Percentiles rank a stretch among this genome's conserved stretches.
Conservation (phyloP, 2,797 vertebrate species). For the Protosalanx chinensis region DNA sequence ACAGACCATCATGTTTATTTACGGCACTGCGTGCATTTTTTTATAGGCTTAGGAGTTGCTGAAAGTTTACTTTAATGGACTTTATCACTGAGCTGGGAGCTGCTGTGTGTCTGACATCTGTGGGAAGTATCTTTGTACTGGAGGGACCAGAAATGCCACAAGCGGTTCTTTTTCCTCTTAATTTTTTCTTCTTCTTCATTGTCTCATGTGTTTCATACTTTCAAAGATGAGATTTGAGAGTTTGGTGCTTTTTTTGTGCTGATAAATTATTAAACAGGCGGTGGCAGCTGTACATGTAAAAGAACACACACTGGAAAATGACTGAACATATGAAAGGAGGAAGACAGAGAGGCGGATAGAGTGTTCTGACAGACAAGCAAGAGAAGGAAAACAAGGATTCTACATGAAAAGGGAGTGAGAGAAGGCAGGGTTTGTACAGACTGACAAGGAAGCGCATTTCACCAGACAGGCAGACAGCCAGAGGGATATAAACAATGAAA, state of each 20-base stretch:
- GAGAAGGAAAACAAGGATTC: neutral
- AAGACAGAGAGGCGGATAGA: neutral
- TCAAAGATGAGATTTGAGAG: conserved; percentile 32
- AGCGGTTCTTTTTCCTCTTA: conserved; percentile 17
- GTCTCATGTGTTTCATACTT: conserved; percentile 30
- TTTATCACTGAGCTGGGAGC: conserved; percentile 56
- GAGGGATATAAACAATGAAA: conserved; percentile 7
- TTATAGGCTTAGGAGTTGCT: conserved; percentile 48
- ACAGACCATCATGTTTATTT: conserved; percentile 47
- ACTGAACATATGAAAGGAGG: conserved; percentile 15
- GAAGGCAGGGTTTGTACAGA: neutral
- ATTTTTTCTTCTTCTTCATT: conserved; percentile 7
- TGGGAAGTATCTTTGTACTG: conserved; percentile 57
- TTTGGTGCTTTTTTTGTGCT: conserved; percentile 25
- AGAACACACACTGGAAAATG: conserved; percentile 47
- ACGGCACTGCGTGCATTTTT: conserved; percentile 26
- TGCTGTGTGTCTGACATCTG: conserved; percentile 67
- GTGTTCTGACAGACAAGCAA: neutral
- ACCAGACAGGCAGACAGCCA: neutral
- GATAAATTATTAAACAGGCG: conserved; percentile 57
- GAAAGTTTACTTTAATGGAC: conserved; percentile 71
- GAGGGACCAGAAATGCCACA: conserved; percentile 47
- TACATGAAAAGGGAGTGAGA: neutral
- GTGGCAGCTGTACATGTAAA: conserved; percentile 33
- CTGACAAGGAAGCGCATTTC: neutral